Evolutionary conservation across 2,797 vertebrate species (phyloP).

Genomic region (Siniperca obscura): DNA sequence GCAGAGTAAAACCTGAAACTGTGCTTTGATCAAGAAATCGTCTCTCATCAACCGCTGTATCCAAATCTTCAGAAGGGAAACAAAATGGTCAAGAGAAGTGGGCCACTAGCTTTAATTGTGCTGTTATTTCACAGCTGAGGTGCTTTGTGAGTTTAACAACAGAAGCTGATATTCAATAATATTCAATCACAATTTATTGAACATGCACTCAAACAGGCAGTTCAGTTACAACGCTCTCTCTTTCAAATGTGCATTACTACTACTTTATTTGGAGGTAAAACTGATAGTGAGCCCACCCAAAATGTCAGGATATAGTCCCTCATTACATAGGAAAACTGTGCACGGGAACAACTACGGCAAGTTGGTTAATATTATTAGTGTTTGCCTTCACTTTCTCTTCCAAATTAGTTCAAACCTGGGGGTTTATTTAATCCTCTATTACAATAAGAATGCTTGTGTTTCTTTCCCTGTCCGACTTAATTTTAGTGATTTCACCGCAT

Average conservation of each 20-base stretch:
- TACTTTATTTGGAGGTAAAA: background rate
- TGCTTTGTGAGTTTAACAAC: background rate
- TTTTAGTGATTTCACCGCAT: background rate
- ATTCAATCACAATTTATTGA: slow-evolving; percentile 7
- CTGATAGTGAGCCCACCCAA: background rate
- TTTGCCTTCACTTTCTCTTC: background rate
- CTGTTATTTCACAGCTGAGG: slow-evolving; percentile 4
- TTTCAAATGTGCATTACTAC: background rate
- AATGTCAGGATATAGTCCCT: background rate
- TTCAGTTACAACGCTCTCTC: background rate
- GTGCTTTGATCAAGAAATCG: slow-evolving; percentile 8
- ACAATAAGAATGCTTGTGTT: background rate
- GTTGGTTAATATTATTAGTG: too few relatives aligned
- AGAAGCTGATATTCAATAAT: background rate
- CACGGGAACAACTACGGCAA: background rate
- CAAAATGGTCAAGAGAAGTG: background rate
- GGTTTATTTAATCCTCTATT: background rate
- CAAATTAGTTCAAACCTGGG: background rate
- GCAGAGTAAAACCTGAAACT: slow-evolving; percentile 9
- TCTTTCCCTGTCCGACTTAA: background rate
- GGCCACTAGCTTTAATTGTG: background rate
- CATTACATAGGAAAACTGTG: background rate
- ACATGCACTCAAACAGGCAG: background rate
- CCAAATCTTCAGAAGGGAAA: slow-evolving; percentile 13
- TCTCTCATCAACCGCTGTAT: background rate